Conservation (phyloP, 2,797 vertebrate genomes). For the Apogon hyalosoma region DNA sequence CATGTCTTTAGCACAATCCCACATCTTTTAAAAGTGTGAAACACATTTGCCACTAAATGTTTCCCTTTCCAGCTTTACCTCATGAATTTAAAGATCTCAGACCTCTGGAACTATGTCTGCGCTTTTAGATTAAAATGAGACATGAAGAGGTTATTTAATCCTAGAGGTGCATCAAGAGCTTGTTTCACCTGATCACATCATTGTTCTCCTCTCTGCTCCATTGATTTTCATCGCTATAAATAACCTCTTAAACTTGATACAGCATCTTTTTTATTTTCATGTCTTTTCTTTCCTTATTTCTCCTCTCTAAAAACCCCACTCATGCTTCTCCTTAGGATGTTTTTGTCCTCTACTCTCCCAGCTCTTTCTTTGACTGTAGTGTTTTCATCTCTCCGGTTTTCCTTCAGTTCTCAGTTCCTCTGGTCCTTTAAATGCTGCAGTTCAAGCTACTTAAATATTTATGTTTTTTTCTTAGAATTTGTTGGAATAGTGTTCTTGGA, state of each 20-base stretch:
- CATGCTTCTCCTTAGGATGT: background rate
- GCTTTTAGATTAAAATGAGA: conserved; percentile 8
- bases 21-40: conserved; percentile 10
- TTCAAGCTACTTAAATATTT: conserved; percentile 18
- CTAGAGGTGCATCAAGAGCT: background rate
- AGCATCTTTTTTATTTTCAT: conserved; percentile 1
- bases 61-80: background rate
- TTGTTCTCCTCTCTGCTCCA: background rate
- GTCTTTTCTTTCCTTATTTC: background rate
- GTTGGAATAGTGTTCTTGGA: conserved; percentile 8
- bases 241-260: conserved; percentile 28
- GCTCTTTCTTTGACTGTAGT: too few species aligned
- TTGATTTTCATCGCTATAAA: conserved; percentile 32
- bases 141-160: background rate
- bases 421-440: conserved; percentile 4
- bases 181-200: conserved; percentile 19
- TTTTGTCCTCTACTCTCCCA: background rate
- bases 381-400: background rate
- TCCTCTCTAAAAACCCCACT: background rate
- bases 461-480: conserved; percentile 12
- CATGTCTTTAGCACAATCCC: background rate
- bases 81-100: background rate
- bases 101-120: conserved; percentile 2
- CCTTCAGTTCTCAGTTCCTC: background rate
- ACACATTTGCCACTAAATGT: background rate